Percentiles rank a stretch among this genome's conserved stretches.
These are phyloP conservation scores for Boleophthalmus pectinirostris DNA, from an alignment of 2,113 vertebrate species.

Conservation along the genomic window DNA sequence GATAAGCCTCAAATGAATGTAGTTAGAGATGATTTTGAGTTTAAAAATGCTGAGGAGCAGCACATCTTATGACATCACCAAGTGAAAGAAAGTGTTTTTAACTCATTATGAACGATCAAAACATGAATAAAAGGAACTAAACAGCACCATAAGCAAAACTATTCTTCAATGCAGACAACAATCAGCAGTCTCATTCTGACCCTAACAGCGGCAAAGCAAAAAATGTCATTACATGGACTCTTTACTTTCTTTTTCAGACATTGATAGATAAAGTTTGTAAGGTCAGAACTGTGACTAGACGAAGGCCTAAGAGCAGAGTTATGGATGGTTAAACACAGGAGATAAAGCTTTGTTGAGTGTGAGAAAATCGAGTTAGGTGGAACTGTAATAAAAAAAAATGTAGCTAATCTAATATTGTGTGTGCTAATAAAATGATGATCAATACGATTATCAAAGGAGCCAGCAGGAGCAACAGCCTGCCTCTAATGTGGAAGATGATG, in stretches of 20 bases:
- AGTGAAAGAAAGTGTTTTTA: too few species aligned
- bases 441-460: conserved; percentile 2
- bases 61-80: too few species aligned
- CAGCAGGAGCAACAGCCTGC: background rate
- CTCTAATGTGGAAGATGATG: conserved; percentile 6
- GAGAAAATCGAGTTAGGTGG: background rate
- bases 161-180: background rate
- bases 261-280: too few species aligned
- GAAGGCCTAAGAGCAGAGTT: background rate
- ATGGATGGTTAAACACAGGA: background rate
- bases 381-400: background rate
- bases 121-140: background rate
- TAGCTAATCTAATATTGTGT: background rate
- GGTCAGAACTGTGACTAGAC: too few species aligned
- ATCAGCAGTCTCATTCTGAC: too few species aligned
- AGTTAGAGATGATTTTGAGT: too few species aligned
- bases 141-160: background rate
- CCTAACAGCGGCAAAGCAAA: too few species aligned
- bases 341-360: background rate
- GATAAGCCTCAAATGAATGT: too few species aligned
- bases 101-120: background rate
- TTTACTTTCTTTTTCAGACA: too few species aligned
- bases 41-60: too few species aligned
- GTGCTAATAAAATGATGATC: conserved; percentile 5
- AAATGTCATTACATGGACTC: too few species aligned